Evolutionary conservation across 2,113 vertebrate genomes (phyloP).

Genomic region (Vombatus ursinus): DNA sequence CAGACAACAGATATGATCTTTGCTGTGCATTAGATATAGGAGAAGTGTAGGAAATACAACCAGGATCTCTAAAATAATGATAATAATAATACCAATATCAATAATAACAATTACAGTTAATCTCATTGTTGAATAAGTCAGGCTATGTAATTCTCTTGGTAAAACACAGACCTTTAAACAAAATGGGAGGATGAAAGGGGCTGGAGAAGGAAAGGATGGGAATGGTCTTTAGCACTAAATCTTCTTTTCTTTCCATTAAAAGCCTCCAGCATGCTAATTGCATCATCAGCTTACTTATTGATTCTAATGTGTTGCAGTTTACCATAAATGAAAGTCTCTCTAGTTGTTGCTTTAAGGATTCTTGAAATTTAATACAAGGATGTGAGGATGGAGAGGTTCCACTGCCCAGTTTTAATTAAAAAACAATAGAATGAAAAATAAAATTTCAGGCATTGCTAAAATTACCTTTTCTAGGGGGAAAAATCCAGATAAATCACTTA

Average conservation of each 20-base stretch:
- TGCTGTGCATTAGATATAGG: conserved; percentile 43
- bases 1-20: neutral
- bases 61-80: conserved; percentile 51
- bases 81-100: conserved; percentile 57
- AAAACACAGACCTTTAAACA: conserved; percentile 55
- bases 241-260: conserved; percentile 51
- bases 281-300: conserved; percentile 49
- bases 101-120: conserved; percentile 61
- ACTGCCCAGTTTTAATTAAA: conserved; percentile 78
- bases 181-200: neutral
- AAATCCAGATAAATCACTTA: conserved; percentile 72
- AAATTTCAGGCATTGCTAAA: conserved; percentile 68
- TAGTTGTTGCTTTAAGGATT: conserved; percentile 57
- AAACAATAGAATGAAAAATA: conserved; percentile 75
- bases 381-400: conserved; percentile 71
- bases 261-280: conserved; percentile 56
- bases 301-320: conserved; percentile 56
- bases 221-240: conserved; percentile 23
- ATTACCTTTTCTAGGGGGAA: conserved; percentile 62
- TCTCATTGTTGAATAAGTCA: conserved; percentile 36
- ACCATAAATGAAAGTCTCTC: conserved; percentile 53
- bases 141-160: conserved; percentile 52
- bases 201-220: neutral
- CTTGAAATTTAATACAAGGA: conserved; percentile 64
- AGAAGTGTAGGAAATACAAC: neutral